phyloP scores from a whole-genome alignment of 2,797 vertebrate species.

The Myripristis murdjan region DNA sequence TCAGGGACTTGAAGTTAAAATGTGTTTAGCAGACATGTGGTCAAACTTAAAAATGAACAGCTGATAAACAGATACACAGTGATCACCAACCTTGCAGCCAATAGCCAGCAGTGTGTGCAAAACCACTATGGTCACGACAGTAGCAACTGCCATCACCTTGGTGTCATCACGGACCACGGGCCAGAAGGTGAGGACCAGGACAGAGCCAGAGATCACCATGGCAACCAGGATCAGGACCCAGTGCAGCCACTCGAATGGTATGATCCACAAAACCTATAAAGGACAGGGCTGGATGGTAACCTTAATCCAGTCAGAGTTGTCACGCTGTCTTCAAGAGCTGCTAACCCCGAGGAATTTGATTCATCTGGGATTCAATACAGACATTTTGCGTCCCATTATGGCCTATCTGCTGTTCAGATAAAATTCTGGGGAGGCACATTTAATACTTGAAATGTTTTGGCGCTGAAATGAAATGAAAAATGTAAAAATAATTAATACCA shows the following conservation, averaged over 20 bases:
- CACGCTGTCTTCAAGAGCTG: no score
- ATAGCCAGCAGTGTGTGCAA: slow-evolving; percentile 89
- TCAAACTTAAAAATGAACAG: background rate
- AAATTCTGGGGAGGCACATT: no score
- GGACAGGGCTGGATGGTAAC: background rate
- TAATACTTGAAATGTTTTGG: no score
- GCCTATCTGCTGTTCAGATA: no score
- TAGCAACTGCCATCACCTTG: slow-evolving; percentile 78
- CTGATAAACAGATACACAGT: rapidly evolving
- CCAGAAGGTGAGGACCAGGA: slow-evolving; percentile 91
- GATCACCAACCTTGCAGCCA: slow-evolving; percentile 88
- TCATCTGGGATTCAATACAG: no score
- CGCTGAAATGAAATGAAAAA: no score
- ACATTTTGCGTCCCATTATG: no score
- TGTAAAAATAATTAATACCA: no score
- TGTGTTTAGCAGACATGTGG: no score
- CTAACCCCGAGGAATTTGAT: no score
- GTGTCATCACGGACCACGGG: slow-evolving; percentile 87
- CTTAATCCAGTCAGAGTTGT: background rate
- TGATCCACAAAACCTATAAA: slow-evolving; percentile 89
- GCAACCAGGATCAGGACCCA: slow-evolving; percentile 88
- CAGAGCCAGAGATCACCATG: slow-evolving; percentile 85
- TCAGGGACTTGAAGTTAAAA: no score
- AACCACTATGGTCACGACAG: slow-evolving; percentile 81
- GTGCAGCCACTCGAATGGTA: slow-evolving; percentile 85